A percentile compares a stretch with the other conserved stretches of the same genome.
These are phyloP conservation scores for Lycocerus yunnanus DNA, from an alignment of 2,888 invertebrate genomes.

Conservation along the genomic window DNA sequence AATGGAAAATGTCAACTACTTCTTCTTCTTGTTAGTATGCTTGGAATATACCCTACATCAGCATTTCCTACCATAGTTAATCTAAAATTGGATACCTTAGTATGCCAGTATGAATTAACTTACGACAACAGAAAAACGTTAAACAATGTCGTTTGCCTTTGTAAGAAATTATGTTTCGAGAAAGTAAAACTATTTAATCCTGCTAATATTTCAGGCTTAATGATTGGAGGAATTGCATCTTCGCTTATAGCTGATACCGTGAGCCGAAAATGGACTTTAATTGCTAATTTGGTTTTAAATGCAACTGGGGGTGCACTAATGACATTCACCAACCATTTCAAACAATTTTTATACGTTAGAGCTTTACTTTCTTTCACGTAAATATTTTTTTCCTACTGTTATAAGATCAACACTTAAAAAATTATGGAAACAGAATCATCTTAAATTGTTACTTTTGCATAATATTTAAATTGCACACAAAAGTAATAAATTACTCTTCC, in stretches of 20 bases:
- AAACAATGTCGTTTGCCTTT: slow-evolving; percentile 6
- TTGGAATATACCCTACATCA: background rate
- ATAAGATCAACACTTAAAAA: no score
- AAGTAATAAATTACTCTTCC: no score
- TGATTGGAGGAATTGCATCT: slow-evolving; percentile 5
- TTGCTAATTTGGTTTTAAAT: background rate
- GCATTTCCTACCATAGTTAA: background rate
- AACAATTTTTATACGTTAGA: background rate
- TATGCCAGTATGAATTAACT: slow-evolving; percentile 1
- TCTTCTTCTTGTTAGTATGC: slow-evolving; percentile 6
- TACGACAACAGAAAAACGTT: background rate
- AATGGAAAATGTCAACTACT: slow-evolving; percentile 7
- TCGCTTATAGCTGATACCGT: slow-evolving; percentile 5
- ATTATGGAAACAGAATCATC: no score
- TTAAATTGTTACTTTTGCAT: no score
- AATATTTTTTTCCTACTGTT: no score
- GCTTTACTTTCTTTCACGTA: background rate
- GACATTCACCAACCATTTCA: background rate
- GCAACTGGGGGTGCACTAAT: background rate
- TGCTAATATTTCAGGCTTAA: slow-evolving; percentile 5
- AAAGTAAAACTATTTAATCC: background rate
- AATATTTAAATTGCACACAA: no score
- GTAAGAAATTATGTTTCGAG: background rate
- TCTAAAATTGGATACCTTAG: background rate
- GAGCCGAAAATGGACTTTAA: slow-evolving; percentile 11